These are phyloP conservation scores for Papilio protenor DNA, from an alignment of 2,888 invertebrate species.

Conservation along the genomic window DNA sequence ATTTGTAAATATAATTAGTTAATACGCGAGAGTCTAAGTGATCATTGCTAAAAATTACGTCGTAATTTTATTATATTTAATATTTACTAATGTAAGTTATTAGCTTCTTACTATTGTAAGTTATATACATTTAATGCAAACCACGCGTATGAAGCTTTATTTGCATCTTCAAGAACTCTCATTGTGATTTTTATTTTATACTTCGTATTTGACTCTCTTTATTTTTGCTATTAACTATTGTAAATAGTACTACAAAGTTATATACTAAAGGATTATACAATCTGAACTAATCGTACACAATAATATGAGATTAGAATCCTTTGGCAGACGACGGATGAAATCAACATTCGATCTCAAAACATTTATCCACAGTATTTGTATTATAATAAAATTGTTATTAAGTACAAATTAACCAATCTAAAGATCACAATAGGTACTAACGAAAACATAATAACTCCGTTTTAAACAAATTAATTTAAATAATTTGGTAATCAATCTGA, in stretches of 20 bases:
- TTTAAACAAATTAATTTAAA: too few species aligned
- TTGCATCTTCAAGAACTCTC: neutral
- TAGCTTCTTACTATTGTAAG: neutral
- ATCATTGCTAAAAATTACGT: neutral
- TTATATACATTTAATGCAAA: neutral
- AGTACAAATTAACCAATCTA: too few species aligned
- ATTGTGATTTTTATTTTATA: neutral
- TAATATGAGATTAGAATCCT: neutral
- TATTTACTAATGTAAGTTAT: neutral
- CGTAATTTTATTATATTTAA: neutral
- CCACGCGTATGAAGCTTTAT: neutral
- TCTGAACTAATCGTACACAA: constrained; percentile 4
- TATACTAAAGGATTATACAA: constrained; percentile 5
- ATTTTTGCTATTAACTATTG: neutral
- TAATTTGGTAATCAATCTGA: too few species aligned
- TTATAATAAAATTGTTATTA: too few species aligned
- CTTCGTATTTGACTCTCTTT: constrained; percentile 2
- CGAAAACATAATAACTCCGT: too few species aligned
- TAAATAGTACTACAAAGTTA: constrained; percentile 5
- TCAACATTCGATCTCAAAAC: too few species aligned
- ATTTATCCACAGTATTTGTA: too few species aligned
- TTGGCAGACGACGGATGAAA: too few species aligned
- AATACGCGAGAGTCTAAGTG: neutral
- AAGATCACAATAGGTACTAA: too few species aligned
- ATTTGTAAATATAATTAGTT: neutral